phyloP scores from a whole-genome alignment of 2,888 invertebrate genomes.

The Stenoptilia bipunctidactyla region DNA sequence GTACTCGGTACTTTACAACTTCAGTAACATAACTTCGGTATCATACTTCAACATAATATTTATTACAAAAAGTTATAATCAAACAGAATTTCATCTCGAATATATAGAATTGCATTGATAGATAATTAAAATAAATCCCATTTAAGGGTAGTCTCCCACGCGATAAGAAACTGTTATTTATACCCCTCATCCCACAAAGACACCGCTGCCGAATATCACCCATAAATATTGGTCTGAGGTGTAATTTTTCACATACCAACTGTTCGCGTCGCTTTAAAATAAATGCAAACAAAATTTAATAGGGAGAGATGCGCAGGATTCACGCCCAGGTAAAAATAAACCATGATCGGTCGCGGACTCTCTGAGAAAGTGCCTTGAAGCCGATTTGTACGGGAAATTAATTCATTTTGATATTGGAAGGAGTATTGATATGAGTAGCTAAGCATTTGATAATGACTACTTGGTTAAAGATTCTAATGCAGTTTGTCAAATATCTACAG shows the following conservation, averaged over 20 bases:
- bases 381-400: neutral
- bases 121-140: constrained; percentile 69
- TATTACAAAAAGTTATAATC: constrained; percentile 13
- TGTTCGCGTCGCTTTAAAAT: constrained; percentile 71
- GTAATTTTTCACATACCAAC: constrained; percentile 72
- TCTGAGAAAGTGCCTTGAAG: constrained; percentile 27
- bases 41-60: too few relatives aligned
- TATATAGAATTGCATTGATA: constrained; percentile 37
- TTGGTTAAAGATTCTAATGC: too few relatives aligned
- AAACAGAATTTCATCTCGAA: constrained; percentile 8
- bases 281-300: constrained; percentile 73
- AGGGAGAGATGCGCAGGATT: constrained; percentile 69
- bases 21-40: too few relatives aligned
- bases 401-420: too few relatives aligned
- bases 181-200: constrained; percentile 69
- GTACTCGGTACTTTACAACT: too few relatives aligned
- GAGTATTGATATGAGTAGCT: too few relatives aligned
- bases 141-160: constrained; percentile 68
- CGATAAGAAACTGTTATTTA: constrained; percentile 70
- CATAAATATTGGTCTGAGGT: constrained; percentile 72
- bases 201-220: constrained; percentile 72
- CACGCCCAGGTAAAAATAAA: neutral
- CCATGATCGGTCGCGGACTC: constrained; percentile 47
- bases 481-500: too few relatives aligned
- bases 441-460: too few relatives aligned